These are phyloP conservation scores for Darevskia nairensis DNA, from an alignment of 2,797 vertebrate species.

Conservation along the genomic window DNA sequence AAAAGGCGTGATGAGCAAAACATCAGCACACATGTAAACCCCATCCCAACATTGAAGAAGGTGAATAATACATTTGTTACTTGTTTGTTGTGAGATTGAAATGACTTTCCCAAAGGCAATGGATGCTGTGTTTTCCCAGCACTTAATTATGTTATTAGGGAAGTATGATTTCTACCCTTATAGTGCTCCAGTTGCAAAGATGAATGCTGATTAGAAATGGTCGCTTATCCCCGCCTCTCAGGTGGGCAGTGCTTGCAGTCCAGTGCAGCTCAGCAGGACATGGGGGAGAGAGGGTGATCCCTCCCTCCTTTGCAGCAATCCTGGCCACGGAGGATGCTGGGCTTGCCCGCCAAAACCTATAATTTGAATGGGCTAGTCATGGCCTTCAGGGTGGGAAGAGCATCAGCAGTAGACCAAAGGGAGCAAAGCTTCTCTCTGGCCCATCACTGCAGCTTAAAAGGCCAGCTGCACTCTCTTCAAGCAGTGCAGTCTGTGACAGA, in stretches of 20 bases:
- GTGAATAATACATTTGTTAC: not conserved
- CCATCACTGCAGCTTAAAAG: no score
- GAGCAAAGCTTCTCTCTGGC: no score
- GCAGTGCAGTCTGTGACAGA: no score
- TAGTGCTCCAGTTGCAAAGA: not conserved
- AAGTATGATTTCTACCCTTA: not conserved
- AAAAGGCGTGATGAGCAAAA: conserved; percentile 16
- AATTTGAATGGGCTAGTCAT: no score
- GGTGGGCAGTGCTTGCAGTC: not conserved
- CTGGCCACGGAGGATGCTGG: no score
- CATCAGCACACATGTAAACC: not conserved
- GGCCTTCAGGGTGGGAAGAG: no score
- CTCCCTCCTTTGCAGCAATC: no score
- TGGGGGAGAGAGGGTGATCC: not conserved
- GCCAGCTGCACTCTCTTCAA: no score
- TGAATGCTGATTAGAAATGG: not conserved
- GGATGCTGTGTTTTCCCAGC: not conserved
- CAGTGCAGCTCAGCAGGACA: not conserved
- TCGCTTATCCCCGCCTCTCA: no score
- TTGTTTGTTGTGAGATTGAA: not conserved
- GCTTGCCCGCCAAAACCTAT: no score
- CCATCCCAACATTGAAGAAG: not conserved
- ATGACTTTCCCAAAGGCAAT: not conserved
- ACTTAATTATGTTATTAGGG: not conserved
- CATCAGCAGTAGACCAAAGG: no score